Evolutionary conservation across 2,888 invertebrate species (phyloP).

Genomic region (Cryptocephalus moraei): DNA sequence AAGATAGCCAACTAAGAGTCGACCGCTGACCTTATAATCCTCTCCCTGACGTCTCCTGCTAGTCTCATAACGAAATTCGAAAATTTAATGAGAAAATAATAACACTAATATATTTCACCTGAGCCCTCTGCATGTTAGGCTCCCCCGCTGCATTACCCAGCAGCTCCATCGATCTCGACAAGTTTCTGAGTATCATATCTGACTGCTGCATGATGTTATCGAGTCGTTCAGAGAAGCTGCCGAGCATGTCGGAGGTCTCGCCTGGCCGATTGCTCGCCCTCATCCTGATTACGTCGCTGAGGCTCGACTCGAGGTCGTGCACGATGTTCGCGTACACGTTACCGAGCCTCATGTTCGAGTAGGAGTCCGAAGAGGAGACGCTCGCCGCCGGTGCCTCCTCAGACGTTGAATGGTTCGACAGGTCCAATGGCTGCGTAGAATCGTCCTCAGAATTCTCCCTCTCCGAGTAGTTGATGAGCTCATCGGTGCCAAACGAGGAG

Average conservation of each 20-base stretch:
- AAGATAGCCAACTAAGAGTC: too few relatives aligned
- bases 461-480: slow-evolving; percentile 35
- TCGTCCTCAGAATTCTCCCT: slow-evolving; percentile 29
- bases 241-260: slow-evolving; percentile 32
- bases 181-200: slow-evolving; percentile 32
- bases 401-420: slow-evolving; percentile 11
- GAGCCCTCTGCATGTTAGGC: slow-evolving; percentile 1
- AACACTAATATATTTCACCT: too few relatives aligned
- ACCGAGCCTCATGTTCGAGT: slow-evolving; percentile 16
- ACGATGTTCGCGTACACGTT: slow-evolving; percentile 35
- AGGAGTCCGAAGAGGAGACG: slow-evolving; percentile 10
- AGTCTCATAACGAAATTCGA: too few relatives aligned
- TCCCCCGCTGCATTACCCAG: slow-evolving; percentile 11
- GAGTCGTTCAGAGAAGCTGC: slow-evolving; percentile 32
- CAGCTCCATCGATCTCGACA: slow-evolving; percentile 30
- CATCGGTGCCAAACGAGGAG: slow-evolving; percentile 25
- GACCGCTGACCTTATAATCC: too few relatives aligned
- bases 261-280: slow-evolving; percentile 24
- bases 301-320: slow-evolving; percentile 32
- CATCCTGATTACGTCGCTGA: slow-evolving; percentile 8
- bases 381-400: slow-evolving; percentile 20
- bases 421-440: slow-evolving; percentile 5
- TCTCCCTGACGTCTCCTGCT: too few relatives aligned
- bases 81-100: too few relatives aligned
- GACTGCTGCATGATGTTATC: slow-evolving; percentile 36